A percentile compares a stretch with the other conserved stretches of the same genome.
Evolutionary conservation across 2,797 vertebrate species (phyloP).

Genomic region (Acanthurus lineatus): DNA sequence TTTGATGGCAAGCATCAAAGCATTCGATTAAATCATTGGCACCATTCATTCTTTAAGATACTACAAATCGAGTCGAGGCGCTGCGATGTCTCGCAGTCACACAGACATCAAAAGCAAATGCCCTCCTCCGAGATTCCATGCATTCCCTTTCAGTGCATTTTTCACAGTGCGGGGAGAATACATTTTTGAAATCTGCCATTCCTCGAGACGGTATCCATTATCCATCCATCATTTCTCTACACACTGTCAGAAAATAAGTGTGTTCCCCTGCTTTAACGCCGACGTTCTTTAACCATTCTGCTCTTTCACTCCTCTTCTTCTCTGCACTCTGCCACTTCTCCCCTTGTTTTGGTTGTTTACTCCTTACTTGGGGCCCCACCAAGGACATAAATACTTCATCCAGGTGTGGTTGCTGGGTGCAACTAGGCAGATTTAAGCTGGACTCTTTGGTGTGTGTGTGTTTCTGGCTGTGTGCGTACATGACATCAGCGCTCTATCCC

Average conservation of each 20-base stretch:
- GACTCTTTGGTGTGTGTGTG: not conserved
- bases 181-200: slow-evolving; percentile 44
- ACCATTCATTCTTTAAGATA: slow-evolving; percentile 63
- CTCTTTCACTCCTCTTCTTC: slow-evolving; percentile 14
- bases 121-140: slow-evolving; percentile 38
- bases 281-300: not conserved
- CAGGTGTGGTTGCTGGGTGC: slow-evolving; percentile 32
- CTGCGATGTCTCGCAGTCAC: slow-evolving; percentile 40
- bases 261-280: not conserved
- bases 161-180: slow-evolving; percentile 25
- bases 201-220: slow-evolving; percentile 37
- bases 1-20: slow-evolving; percentile 75
- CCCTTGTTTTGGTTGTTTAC: slow-evolving; percentile 42
- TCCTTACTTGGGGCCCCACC: not conserved
- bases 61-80: slow-evolving; percentile 52
- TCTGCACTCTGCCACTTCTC: slow-evolving; percentile 8
- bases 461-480: slow-evolving; percentile 6
- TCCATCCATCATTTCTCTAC: slow-evolving; percentile 27
- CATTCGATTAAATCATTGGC: slow-evolving; percentile 72
- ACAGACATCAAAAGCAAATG: slow-evolving; percentile 58
- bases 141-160: slow-evolving; percentile 34
- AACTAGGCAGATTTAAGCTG: slow-evolving; percentile 27
- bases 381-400: slow-evolving; percentile 65
- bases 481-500: slow-evolving; percentile 20
- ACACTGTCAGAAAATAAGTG: slow-evolving; percentile 16